A percentile compares a stretch with the other conserved stretches of the same genome.
Conservation (phyloP, 2,113 vertebrate genomes). For the Solea solea region DNA sequence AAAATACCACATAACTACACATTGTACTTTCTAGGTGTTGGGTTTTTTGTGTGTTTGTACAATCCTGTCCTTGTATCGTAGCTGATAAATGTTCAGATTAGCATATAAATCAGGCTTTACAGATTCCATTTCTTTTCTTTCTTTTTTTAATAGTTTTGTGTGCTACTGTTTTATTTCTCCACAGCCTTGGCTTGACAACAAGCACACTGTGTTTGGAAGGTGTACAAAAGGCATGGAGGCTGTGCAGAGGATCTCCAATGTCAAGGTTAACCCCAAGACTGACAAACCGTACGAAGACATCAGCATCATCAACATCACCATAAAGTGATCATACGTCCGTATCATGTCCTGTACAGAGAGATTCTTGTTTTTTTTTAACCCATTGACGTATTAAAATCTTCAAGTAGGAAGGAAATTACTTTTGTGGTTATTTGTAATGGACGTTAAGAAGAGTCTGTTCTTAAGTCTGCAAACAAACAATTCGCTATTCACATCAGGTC, state of each 20-base stretch:
- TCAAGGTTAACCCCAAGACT: slow-evolving; percentile 97
- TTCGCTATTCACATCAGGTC: slow-evolving; percentile 3
- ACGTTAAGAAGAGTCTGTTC: background rate
- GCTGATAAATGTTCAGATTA: too few species aligned
- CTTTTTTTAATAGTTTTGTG: background rate
- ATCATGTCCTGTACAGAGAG: slow-evolving; percentile 12
- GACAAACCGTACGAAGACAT: slow-evolving; percentile 98
- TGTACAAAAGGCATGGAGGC: slow-evolving; percentile 98
- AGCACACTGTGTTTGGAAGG: slow-evolving; percentile 96
- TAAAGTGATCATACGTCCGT: slow-evolving; percentile 82
- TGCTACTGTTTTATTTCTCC: slow-evolving; percentile 1
- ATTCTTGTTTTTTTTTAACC: slow-evolving; percentile 28
- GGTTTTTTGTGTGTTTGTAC: too few species aligned
- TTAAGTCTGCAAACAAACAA: background rate
- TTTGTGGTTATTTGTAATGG: background rate
- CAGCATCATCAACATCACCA: slow-evolving; percentile 98
- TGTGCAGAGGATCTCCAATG: slow-evolving; percentile 96
- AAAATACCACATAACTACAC: too few species aligned
- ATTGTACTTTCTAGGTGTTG: too few species aligned
- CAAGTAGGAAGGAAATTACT: background rate
- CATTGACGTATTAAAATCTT: slow-evolving; percentile 30
- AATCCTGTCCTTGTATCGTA: too few species aligned
- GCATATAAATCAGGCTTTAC: too few species aligned
- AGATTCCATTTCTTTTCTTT: too few species aligned
- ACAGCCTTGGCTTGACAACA: slow-evolving; percentile 98